A percentile compares a stretch with the other conserved stretches of the same genome.
These are phyloP conservation scores for Elephas maximus DNA, from an alignment of 2,113 vertebrate genomes.

Conservation along the genomic window DNA sequence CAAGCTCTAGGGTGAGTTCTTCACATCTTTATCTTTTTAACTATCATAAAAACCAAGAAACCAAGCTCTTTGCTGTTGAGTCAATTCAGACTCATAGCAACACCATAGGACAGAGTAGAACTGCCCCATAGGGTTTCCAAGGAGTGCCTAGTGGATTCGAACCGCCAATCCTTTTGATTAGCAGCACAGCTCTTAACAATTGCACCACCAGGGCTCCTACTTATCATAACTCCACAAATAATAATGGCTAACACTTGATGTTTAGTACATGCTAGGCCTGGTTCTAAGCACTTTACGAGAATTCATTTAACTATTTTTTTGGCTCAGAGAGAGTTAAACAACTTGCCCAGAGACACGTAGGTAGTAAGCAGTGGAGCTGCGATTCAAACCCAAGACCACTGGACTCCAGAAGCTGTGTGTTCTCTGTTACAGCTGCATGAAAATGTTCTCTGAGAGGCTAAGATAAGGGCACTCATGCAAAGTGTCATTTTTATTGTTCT, in stretches of 20 bases:
- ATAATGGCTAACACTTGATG: background rate
- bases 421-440: background rate
- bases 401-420: background rate
- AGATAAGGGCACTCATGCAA: background rate
- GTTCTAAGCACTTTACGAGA: background rate
- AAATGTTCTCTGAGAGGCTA: background rate
- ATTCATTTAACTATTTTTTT: background rate
- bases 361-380: background rate
- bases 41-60: background rate
- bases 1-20: background rate
- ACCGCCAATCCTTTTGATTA: too few relatives aligned
- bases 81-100: too few relatives aligned
- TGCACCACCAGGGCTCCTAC: too few relatives aligned
- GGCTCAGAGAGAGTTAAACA: background rate
- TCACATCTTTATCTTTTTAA: background rate
- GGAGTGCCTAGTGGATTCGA: too few relatives aligned
- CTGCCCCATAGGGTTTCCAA: too few relatives aligned
- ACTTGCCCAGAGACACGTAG: background rate
- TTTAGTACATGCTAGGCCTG: background rate
- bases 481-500: background rate
- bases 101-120: too few relatives aligned
- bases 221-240: background rate
- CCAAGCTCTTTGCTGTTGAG: too few relatives aligned
- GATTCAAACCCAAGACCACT: background rate
- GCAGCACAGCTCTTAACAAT: too few relatives aligned